These are phyloP conservation scores for Cricetomys ansorgei DNA, from an alignment of 2,113 vertebrate genomes.

Conservation along the genomic window DNA sequence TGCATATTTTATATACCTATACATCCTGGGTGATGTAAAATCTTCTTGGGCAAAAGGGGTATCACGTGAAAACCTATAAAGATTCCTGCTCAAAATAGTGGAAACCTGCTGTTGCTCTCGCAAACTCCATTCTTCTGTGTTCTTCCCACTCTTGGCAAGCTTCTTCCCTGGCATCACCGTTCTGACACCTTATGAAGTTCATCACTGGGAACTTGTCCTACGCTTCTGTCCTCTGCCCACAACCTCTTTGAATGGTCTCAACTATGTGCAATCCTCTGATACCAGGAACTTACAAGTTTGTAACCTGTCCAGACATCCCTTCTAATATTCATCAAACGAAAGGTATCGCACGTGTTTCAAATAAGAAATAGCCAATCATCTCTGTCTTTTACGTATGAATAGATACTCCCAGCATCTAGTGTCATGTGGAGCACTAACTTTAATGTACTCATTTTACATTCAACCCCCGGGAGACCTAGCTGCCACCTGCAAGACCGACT, in stretches of 20 bases:
- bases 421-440: too few species aligned
- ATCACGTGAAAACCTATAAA: neutral
- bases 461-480: neutral
- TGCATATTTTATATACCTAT: neutral
- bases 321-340: neutral
- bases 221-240: neutral
- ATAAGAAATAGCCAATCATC: neutral
- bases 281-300: neutral
- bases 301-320: neutral
- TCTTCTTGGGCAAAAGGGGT: neutral
- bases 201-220: neutral
- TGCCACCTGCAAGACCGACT: neutral
- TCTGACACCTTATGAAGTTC: neutral
- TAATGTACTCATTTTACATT: neutral
- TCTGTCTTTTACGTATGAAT: neutral
- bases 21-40: neutral
- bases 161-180: neutral
- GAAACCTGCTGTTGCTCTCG: neutral
- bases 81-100: neutral
- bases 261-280: neutral
- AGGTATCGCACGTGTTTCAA: neutral
- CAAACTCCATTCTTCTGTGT: neutral
- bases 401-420: neutral
- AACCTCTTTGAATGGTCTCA: neutral
- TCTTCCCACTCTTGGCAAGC: neutral